Evolutionary conservation across 30 jellyfish, hydroid and myxozoan genomes (phyloP), one percentile per base, ranked within the genome.

Genomic region (Pseudorhiza aurosa): DNA sequence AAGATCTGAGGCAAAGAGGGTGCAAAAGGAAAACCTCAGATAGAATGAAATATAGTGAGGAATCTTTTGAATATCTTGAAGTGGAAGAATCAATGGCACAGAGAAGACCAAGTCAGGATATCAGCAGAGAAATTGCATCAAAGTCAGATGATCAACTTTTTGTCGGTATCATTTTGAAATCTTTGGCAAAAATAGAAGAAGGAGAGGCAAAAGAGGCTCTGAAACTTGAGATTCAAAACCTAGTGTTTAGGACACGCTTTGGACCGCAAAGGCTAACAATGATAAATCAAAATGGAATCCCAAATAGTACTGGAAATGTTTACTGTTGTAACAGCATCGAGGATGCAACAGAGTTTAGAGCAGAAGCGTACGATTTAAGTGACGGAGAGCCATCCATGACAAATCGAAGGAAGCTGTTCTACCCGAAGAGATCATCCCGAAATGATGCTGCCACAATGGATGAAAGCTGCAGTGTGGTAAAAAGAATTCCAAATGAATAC

Each of bases 121-220:
- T 53, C 4, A 22, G 50, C 24, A 72, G n/a, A 21, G 65, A 39
- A 18, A 5, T 37, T 12, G 75, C 69, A 8, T 2, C 7, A 8
- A 87, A 51, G 40, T 32, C 96, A 39, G 96, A 70, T 17, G 97
- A 89, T 56, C 85, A 81, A 55, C 69, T 89, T 17, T 89, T 89
- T 65, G 86, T 68, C 30, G 70, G 70, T 0, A 65, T 89, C 46
- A 44, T 89, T 15, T 45, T 81, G 12, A 37, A 64, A 22, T 89
- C 97, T 6, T 40, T 89, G 30, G 31, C 91, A 27, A 74, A 83
- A 56, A 78, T 89, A 18, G 81, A 49, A 14, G 97, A 89, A 43
- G 96, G 90, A 17, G 96, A 89, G 40, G 91, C 91, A 31, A 89
- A 89, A 59, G 97, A 89, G 37, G 91, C 82, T 29, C 36, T 89